Base-by-base conservation (phyloP, 2,797 vertebrate species). In the Staurois parvus region DNA sequence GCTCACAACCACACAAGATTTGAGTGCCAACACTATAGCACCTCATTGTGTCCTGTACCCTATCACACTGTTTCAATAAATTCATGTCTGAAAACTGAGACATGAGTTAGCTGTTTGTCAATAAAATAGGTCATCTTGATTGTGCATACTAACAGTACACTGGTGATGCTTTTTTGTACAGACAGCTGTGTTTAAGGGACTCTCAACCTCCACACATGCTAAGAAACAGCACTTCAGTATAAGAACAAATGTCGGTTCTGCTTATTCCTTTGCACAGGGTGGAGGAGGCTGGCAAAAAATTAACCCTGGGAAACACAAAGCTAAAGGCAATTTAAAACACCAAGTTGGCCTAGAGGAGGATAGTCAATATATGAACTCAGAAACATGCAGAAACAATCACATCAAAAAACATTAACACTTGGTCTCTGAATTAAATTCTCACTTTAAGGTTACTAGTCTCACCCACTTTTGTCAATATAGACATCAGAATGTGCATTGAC, bases 61-160 rank as follows among this genome's bases (percentile, higher is more conserved):
- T 66, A 66, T 73, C 34, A 26, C n/a, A 37, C 29, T n/a, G 24
- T 40, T n/a, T 40, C 8, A 73, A 40, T n/a, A 21, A 72, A 72
- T 72, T 40, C 29, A 72, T 72, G 28, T 72, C 34, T 72, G 19
- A 32, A 37, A 72, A 59, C 24, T 59, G 52, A 59, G 34, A 66
- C 64, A 76, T 64, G 72, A 37, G 73, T 62, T 45, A 75, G 89
- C 84, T 91, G 89, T n/a, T 91, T 90, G 82, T 68, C 88, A n/a
- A 86, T 88, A 93, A 93, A 92, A 86, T 93, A 90, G 92, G 93
- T 92, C 92, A 91, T 91, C 88, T 85, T 87, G 87, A 86, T 90
- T 86, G 88, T 89, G 84, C 79, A 89, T 52, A 90, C 88, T 52
- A n/a, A 34, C 59, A 68, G 28, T 64, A 45, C 19, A 26, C 19